Evolutionary conservation across 2,797 vertebrate species (phyloP).

Genomic region (Diplodus sargus): DNA sequence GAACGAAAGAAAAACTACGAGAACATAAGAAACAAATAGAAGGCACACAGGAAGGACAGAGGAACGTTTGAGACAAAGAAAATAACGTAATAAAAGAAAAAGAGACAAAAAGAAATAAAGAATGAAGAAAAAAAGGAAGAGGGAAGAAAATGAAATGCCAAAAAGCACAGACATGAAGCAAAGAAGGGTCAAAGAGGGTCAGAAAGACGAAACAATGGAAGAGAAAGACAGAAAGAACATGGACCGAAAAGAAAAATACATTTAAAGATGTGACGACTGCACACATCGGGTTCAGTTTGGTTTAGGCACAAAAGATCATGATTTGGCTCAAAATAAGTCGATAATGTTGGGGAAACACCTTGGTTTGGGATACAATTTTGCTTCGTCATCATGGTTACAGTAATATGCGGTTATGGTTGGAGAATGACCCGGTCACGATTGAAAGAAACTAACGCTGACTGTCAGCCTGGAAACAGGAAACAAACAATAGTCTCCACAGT

Average conservation of each 20-base stretch:
- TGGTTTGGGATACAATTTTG: background rate
- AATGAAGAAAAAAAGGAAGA: background rate
- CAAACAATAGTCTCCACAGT: background rate
- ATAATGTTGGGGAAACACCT: background rate
- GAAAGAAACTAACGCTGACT: background rate
- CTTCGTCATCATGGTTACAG: background rate
- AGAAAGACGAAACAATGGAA: background rate
- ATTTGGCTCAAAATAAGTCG: background rate
- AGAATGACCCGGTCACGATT: background rate
- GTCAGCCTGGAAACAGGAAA: slow-evolving; percentile 1
- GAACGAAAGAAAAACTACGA: background rate
- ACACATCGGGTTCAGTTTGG: background rate
- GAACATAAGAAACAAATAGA: background rate
- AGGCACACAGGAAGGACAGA: background rate
- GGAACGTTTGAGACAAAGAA: background rate
- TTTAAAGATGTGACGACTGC: background rate
- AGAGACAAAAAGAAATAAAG: background rate
- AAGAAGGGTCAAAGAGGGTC: background rate
- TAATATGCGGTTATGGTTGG: background rate
- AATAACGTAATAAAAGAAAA: background rate
- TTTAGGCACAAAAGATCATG: slow-evolving; percentile 3
- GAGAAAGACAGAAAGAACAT: background rate
- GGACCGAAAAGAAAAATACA: background rate
- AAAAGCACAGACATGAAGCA: background rate
- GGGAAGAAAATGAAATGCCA: background rate